Evolutionary conservation across 2,113 vertebrate genomes (phyloP), one percentile per base, ranked within the genome.

Genomic region (Spea multiplicata): DNA sequence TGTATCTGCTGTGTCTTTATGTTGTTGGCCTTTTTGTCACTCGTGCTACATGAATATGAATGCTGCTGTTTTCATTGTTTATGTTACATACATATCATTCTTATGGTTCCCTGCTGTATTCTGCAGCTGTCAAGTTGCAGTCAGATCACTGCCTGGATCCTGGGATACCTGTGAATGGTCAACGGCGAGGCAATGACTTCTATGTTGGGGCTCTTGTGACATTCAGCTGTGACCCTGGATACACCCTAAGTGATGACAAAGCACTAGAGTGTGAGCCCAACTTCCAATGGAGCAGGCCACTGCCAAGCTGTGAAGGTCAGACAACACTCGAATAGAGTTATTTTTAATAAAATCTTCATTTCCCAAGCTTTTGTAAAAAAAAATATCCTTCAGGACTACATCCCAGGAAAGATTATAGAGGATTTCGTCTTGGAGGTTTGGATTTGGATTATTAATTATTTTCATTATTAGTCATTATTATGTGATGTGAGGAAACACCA

Each of bases 111-210:
- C 4, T 61, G 12, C 59, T 62, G 14, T 59, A 12, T 59, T 57
- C 83, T 83, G 0, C 81, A 99, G 97, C 96, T 16, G 89, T 99
- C 75, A 96, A 97, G 81, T 86, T 98, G 52, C 96, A 99, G 80
- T 98, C 97, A 0, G 97, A 99, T 81, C 96, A 98, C 84, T 99
- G 97, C 52, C 90, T 98, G 85, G 97, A 99, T 10, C 97, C 97
- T 0, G 97, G 97, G 0, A 98, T 99, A 73, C 97, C 97, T 0
- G 97, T 99, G 4, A 98, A 98, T 0, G 97, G 97, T 5, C 96
- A 96, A 78, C 94, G 97, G 2, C 95, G 96, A 0, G 97, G 97
- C 9, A 95, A 98, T 0, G 95, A 97, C 79, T 99, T 99, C 90
- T 98, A 97, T 0, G 96, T 99, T 74, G 97, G 97, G 0, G 97